Base-by-base conservation (phyloP, 2,888 invertebrate genomes). In the Podotricha telesiphe region DNA sequence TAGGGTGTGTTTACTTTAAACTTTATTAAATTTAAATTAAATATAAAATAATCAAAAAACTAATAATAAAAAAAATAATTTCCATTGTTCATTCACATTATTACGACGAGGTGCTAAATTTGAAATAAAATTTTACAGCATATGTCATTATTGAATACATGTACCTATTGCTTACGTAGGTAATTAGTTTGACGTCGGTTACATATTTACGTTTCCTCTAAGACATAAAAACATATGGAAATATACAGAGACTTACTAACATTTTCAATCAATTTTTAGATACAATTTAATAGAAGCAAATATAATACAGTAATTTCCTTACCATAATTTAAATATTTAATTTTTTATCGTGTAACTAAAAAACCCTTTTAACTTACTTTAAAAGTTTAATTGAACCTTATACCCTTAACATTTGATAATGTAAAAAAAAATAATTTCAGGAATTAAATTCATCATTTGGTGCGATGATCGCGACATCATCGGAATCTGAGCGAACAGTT, bases 401-500 rank as follows among this genome's bases (percentile, higher is more conserved):
- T 37, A 8, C 10, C 42, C 42, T 13, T 13, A 11, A 42, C 2
- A 42, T 17, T 47, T 47, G 5, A 28, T n/a, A 34, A 53, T 10
- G 8, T 13, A 42, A 53, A 53, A 19, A 34, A 1, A 34, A 4
- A 11, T 0, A 13, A 48, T 83, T 85, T 28, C 85, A 93, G 93
- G 91, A 93, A 74, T 76, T 93, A 71, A 92, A 92, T 74, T 82
- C 87, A 1, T 88, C 89, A 1, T 89, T 91, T 74, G 84, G 82
- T 20, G 85, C 87, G 80, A 48, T 82, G 2, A 80, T 91, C 34
- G 91, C 91, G 8, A 76, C 78, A 3, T 70, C 84, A n/a, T 84
- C 84, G 19, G 90, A 91, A 22, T 75, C 70, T 28, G 92, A 92
- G 20, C 76, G 87, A 40, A 87, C 88, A 1, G 91, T 93, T 2